Evolutionary conservation across 2,797 vertebrate genomes (phyloP).

Genomic region (Tokudaia muenninki): DNA sequence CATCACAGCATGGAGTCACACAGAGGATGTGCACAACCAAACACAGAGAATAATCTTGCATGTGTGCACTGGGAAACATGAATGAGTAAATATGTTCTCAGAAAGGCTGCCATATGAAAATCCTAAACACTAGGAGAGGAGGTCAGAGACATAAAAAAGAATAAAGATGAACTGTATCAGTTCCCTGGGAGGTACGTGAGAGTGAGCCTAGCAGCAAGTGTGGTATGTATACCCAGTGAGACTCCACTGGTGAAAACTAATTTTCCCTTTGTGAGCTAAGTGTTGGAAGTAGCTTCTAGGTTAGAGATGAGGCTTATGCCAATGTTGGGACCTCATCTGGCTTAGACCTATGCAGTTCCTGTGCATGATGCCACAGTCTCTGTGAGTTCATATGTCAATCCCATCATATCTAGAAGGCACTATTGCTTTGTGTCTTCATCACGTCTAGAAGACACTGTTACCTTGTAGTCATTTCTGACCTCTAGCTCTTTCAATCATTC

Average conservation of each 20-base stretch:
- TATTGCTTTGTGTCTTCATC: not conserved
- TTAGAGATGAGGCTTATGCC: not conserved
- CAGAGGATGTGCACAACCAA: not conserved
- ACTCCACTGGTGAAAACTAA: not conserved
- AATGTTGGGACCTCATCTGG: not conserved
- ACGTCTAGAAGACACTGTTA: too few species aligned
- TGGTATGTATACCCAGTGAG: not conserved
- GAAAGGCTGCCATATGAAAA: not conserved
- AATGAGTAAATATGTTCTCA: not conserved
- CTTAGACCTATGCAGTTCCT: not conserved
- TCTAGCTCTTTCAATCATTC: not conserved
- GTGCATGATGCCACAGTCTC: not conserved
- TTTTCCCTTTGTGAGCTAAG: not conserved
- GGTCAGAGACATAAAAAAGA: not conserved
- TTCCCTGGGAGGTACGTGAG: not conserved
- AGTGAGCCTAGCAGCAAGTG: not conserved
- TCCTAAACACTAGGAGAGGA: not conserved
- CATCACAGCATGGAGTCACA: not conserved
- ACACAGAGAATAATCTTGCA: not conserved
- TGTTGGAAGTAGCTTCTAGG: not conserved
- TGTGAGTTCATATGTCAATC: not conserved
- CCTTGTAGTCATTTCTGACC: not conserved
- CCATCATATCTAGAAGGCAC: not conserved
- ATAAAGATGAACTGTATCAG: not conserved
- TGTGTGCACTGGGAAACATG: not conserved